phyloP scores from a whole-genome alignment of 2,888 invertebrate genomes.

The Cephus pulcher region DNA sequence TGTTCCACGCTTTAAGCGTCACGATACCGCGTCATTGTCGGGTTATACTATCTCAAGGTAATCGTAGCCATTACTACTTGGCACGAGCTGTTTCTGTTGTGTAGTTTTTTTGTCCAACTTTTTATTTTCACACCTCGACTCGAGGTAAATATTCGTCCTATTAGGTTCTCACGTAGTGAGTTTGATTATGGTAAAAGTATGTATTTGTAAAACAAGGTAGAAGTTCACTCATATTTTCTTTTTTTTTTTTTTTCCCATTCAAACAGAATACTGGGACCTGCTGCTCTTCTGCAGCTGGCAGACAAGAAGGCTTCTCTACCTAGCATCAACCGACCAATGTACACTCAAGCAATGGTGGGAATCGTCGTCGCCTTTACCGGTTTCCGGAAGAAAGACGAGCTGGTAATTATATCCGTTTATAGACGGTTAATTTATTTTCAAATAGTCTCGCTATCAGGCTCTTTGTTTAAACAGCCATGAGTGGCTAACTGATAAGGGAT shows the following conservation, averaged over 20 bases:
- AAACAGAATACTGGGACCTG: constrained; percentile 81
- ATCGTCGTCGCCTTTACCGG: constrained; percentile 93
- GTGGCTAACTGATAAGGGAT: background rate
- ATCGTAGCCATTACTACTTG: background rate
- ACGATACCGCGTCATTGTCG: background rate
- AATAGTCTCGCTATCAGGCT: background rate
- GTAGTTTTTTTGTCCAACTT: background rate
- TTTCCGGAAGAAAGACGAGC: constrained; percentile 88
- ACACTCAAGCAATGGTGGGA: constrained; percentile 88
- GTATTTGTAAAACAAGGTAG: background rate
- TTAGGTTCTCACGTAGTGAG: background rate
- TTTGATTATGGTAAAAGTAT: background rate
- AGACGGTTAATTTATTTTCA: background rate
- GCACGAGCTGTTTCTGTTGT: background rate
- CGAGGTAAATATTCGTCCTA: background rate
- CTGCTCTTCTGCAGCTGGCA: constrained; percentile 82
- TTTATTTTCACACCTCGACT: background rate
- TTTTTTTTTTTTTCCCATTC: background rate
- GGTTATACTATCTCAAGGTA: background rate
- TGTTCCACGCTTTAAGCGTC: background rate
- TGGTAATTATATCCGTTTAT: constrained; percentile 73
- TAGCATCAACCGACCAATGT: constrained; percentile 84
- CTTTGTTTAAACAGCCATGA: background rate
- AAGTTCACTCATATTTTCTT: background rate
- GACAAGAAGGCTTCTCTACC: constrained; percentile 79